Conservation (phyloP, 1,140 invertebrate genomes). For the Neuroterus valhalla region DNA sequence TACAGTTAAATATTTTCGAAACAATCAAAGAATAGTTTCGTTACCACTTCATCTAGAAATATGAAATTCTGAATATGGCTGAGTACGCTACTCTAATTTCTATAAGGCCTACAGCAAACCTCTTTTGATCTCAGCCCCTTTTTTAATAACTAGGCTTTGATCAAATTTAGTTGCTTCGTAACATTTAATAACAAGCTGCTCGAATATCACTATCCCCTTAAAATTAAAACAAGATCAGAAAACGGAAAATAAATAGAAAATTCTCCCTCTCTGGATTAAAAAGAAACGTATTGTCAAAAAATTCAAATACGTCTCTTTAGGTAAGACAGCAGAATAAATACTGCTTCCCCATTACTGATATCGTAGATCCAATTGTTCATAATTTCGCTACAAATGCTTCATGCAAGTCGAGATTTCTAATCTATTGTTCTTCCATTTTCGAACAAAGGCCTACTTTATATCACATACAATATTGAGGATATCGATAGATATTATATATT, state of each 20-base stretch:
- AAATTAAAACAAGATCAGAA: conserved; percentile 32
- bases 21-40: not conserved
- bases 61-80: conserved; percentile 45
- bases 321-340: conserved; percentile 37
- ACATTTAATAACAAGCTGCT: conserved; percentile 51
- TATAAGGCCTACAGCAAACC: conserved; percentile 40
- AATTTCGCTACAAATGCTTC: not conserved
- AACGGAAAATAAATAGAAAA: conserved; percentile 42
- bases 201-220: conserved; percentile 51
- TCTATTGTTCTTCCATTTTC: conserved; percentile 48
- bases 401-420: conserved; percentile 4
- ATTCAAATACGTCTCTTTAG: conserved; percentile 37
- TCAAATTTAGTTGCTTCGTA: conserved; percentile 32
- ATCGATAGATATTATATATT: conserved; percentile 33
- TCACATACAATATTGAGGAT: conserved; percentile 67
- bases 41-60: conserved; percentile 34
- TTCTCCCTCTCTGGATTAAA: conserved; percentile 24
- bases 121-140: not conserved
- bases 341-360: conserved; percentile 40
- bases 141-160: conserved; percentile 5
- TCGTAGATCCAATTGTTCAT: conserved; percentile 34
- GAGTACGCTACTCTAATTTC: conserved; percentile 34
- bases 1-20: conserved; percentile 16
- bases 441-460: conserved; percentile 68
- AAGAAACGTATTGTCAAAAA: conserved; percentile 31